These are phyloP conservation scores for Neodontobutis hainanensis DNA, from an alignment of 2,113 vertebrate species.

Conservation along the genomic window DNA sequence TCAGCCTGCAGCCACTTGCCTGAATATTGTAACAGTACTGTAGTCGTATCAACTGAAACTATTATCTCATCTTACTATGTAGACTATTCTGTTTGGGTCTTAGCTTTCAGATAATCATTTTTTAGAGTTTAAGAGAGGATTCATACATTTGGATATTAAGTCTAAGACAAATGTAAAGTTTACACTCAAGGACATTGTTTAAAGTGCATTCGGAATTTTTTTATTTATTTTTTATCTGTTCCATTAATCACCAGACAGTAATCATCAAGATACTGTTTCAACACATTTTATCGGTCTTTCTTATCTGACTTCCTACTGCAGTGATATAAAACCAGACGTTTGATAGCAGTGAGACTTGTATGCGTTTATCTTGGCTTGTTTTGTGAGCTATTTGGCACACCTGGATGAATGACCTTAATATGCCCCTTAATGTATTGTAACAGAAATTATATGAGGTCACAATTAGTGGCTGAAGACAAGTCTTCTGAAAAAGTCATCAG, in stretches of 20 bases:
- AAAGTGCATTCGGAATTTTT: no score
- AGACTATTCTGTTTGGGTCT: slow-evolving; percentile 45
- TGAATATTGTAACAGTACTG: slow-evolving; percentile 22
- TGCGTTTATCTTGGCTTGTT: slow-evolving; percentile 6
- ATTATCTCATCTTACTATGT: slow-evolving; percentile 42
- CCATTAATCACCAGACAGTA: slow-evolving; percentile 14
- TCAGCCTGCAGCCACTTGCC: slow-evolving; percentile 43
- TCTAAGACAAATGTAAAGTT: no score
- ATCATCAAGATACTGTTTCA: slow-evolving; percentile 37
- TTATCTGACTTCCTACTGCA: slow-evolving; percentile 50
- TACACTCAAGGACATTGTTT: no score
- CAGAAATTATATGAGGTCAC: slow-evolving; percentile 7
- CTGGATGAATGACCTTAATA: slow-evolving; percentile 44
- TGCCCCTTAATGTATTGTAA: neutral
- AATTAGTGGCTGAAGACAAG: slow-evolving; percentile 16
- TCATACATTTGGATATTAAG: slow-evolving; percentile 7
- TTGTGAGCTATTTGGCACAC: slow-evolving; percentile 18
- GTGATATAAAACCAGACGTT: slow-evolving; percentile 35
- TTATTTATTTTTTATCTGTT: slow-evolving; percentile 16
- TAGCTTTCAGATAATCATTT: slow-evolving; percentile 34
- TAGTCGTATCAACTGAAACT: slow-evolving; percentile 37
- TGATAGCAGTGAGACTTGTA: slow-evolving; percentile 18
- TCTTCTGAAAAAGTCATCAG: slow-evolving; percentile 28
- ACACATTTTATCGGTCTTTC: slow-evolving; percentile 33
- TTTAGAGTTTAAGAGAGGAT: slow-evolving; percentile 20